A percentile compares a stretch with the other conserved stretches of the same genome.
Evolutionary conservation across 2,113 vertebrate genomes (phyloP).

Genomic region (Bubo bubo): DNA sequence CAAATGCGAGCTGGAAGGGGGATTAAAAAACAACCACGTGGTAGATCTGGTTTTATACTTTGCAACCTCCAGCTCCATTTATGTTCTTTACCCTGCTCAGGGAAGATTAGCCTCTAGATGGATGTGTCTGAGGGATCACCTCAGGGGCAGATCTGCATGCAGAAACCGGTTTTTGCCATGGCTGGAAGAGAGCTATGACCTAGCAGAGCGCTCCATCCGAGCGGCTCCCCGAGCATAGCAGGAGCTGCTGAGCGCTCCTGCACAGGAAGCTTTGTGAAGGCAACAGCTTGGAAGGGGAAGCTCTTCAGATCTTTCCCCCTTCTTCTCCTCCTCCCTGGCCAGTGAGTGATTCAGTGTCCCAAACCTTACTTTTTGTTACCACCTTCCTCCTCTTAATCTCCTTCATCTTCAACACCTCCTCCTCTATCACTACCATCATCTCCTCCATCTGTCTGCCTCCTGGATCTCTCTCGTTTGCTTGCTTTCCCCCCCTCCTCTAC

Average conservation of each 20-base stretch:
- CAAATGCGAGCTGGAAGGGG: slow-evolving; percentile 73
- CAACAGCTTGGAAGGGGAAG: slow-evolving; percentile 72
- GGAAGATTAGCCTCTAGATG: slow-evolving; percentile 78
- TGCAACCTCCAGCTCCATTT: slow-evolving; percentile 78
- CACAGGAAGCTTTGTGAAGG: slow-evolving; percentile 72
- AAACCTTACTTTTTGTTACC: slow-evolving; percentile 78
- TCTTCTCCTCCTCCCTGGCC: slow-evolving; percentile 71
- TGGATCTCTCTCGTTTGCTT: slow-evolving; percentile 50
- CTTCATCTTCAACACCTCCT: slow-evolving; percentile 75
- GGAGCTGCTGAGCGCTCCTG: slow-evolving; percentile 58
- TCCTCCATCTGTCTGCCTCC: slow-evolving; percentile 59
- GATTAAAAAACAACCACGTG: slow-evolving; percentile 82
- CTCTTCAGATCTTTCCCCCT: slow-evolving; percentile 68
- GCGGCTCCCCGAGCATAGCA: slow-evolving; percentile 61
- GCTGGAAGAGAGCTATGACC: slow-evolving; percentile 71
- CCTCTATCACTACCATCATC: slow-evolving; percentile 70
- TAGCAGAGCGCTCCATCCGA: slow-evolving; percentile 39
- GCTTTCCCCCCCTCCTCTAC: slow-evolving; percentile 50
- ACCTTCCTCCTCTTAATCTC: slow-evolving; percentile 75
- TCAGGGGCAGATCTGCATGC: slow-evolving; percentile 66
- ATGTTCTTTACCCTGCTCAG: slow-evolving; percentile 69
- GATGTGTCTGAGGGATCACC: slow-evolving; percentile 71
- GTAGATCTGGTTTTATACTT: slow-evolving; percentile 81
- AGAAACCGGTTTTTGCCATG: slow-evolving; percentile 64
- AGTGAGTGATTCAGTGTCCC: slow-evolving; percentile 79